These are phyloP conservation scores for Hippolais icterina DNA, from an alignment of 2,113 vertebrate species.

Conservation along the genomic window DNA sequence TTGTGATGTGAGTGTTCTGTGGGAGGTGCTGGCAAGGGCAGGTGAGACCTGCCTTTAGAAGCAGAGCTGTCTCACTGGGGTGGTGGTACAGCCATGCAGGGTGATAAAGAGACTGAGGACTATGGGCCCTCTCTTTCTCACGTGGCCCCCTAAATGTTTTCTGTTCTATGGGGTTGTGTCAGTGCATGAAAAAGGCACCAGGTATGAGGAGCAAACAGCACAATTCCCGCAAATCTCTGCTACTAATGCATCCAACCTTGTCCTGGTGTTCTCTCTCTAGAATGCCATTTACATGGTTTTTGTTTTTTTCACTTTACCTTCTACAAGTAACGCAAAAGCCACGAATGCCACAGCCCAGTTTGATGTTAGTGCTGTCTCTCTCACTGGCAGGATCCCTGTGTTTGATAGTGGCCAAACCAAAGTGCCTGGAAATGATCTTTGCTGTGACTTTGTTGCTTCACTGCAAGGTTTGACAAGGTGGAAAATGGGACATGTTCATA, in stretches of 20 bases:
- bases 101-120: neutral
- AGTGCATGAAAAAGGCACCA: neutral
- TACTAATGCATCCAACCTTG: neutral
- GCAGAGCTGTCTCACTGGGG: neutral
- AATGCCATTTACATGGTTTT: neutral
- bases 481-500: neutral
- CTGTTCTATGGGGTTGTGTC: accelerated
- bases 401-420: accelerated
- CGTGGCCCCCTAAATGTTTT: neutral
- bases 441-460: neutral
- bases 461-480: neutral
- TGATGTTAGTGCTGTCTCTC: accelerated
- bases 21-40: neutral
- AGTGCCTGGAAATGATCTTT: neutral
- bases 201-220: neutral
- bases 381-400: neutral
- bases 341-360: neutral
- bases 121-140: neutral
- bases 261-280: neutral
- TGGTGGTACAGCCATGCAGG: accelerated
- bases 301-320: neutral
- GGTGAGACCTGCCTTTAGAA: neutral
- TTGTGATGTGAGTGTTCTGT: neutral
- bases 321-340: neutral
- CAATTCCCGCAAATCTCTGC: conserved; percentile 40